phyloP scores from a whole-genome alignment of 2,113 vertebrate genomes.

The Dolichallabes microphthalmus region DNA sequence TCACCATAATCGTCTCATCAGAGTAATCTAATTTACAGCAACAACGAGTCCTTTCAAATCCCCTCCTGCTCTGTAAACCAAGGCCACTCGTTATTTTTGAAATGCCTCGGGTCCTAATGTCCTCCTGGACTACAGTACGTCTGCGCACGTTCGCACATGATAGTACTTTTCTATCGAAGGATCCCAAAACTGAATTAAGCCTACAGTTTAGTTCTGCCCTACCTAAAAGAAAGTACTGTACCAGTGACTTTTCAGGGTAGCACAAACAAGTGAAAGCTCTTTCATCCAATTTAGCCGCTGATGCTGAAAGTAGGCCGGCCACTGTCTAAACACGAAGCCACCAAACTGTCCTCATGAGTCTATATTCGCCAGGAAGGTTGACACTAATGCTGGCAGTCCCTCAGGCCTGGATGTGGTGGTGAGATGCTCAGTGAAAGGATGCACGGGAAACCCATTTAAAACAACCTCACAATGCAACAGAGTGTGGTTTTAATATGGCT shows the following conservation, averaged over 20 bases:
- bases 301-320: slow-evolving; percentile 55
- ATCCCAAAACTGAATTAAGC: not conserved
- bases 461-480: not conserved
- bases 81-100: not conserved
- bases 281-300: slow-evolving; percentile 57
- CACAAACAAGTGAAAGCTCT: slow-evolving; percentile 52
- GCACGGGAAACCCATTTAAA: slow-evolving; percentile 23
- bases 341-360: slow-evolving; percentile 46
- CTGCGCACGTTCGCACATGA: slow-evolving; percentile 6
- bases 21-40: slow-evolving; percentile 20
- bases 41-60: slow-evolving; percentile 1
- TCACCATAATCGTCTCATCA: not conserved
- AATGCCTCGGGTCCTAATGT: not conserved
- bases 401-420: slow-evolving; percentile 16
- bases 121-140: not conserved
- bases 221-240: slow-evolving; percentile 17
- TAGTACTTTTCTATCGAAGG: slow-evolving; percentile 16
- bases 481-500: slow-evolving; percentile 19
- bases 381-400: slow-evolving; percentile 29
- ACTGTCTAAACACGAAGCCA: slow-evolving; percentile 49
- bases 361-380: slow-evolving; percentile 47
- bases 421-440: slow-evolving; percentile 12
- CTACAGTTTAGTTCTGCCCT: slow-evolving; percentile 12
- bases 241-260: slow-evolving; percentile 4
- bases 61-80: slow-evolving; percentile 15